phyloP scores from a whole-genome alignment of 2,113 vertebrate genomes.

The Galbula dea region DNA sequence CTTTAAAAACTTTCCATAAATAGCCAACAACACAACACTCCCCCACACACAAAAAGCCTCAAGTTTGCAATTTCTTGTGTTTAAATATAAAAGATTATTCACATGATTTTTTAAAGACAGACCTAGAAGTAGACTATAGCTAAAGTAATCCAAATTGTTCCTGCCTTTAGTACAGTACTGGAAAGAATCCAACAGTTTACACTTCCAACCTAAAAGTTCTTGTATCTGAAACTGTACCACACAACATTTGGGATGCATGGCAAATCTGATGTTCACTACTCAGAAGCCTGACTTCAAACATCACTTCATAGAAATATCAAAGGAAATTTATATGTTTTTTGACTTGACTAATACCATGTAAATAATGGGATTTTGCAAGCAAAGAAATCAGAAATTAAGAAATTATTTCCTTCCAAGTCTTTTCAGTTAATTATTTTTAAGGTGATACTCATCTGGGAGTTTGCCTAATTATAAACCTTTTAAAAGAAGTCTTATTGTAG shows the following conservation, averaged over 20 bases:
- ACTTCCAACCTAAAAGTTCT: not conserved
- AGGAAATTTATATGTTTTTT: not conserved
- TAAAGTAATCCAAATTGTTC: not conserved
- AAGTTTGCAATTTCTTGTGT: not conserved
- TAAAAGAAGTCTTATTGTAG: not conserved
- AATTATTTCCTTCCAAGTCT: not conserved
- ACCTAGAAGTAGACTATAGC: not conserved
- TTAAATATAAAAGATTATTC: not conserved
- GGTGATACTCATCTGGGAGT: not conserved
- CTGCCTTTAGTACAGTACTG: not conserved
- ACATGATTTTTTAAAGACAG: not conserved
- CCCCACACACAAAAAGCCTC: not conserved
- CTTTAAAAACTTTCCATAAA: not conserved
- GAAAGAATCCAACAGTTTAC: not conserved
- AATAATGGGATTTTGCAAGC: not conserved
- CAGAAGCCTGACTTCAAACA: not conserved
- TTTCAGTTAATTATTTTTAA: conserved; percentile 24
- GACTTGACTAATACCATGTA: not conserved
- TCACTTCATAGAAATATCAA: not conserved
- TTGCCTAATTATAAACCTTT: not conserved
- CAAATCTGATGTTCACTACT: not conserved
- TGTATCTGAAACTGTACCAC: not conserved
- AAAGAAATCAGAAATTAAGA: not conserved
- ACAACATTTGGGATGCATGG: not conserved
- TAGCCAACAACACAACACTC: not conserved